Base-by-base conservation (phyloP, 2,113 vertebrate species). In the Peromyscus californicus region DNA sequence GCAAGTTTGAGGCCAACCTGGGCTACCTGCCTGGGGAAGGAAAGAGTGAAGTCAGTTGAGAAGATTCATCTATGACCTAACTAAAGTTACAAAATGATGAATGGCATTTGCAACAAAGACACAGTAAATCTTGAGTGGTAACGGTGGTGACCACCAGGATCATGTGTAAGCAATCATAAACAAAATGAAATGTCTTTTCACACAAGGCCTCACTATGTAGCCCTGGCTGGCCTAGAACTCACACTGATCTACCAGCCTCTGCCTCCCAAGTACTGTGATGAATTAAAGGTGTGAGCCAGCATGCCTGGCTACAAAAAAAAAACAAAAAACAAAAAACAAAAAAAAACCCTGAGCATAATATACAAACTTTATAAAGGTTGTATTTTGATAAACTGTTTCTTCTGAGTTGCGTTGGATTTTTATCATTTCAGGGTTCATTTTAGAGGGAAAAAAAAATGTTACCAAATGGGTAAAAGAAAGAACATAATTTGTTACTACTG, bases 341-440 rank as follows among this genome's bases (percentile, higher is more conserved):
- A 63, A 63, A 63, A 29, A 74, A 93, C 4, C 7, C 45, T 85
- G 92, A 91, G 59, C 16, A 10, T 63, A 79, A 42, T 42, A 83
- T 48, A 93, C 26, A 61, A 95, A 6, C 51, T 90, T 75, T 72
- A 93, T 12, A 36, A 89, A 89, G 48, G 42, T 87, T 94, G 90
- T 54, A 63, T 72, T 93, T 84, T 92, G 21, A 59, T 94, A 83
- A 78, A 67, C 6, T 75, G 51, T 89, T 63, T 94, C 45, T 93
- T 87, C 86, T 21, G 45, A 90, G 26, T 26, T 90, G 59, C 91
- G 79, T 7, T 19, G 1, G 36, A 92, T 48, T 93, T 86, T 84
- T 90, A 72, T 39, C 45, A 94, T 51, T 36, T 88, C 8, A 3
- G 3, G 26, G 45, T 91, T 91, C 59, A 21, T 19, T 2, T 42